phyloP scores from a whole-genome alignment of 2,797 vertebrate genomes.

The Pseudochirops corinnae region DNA sequence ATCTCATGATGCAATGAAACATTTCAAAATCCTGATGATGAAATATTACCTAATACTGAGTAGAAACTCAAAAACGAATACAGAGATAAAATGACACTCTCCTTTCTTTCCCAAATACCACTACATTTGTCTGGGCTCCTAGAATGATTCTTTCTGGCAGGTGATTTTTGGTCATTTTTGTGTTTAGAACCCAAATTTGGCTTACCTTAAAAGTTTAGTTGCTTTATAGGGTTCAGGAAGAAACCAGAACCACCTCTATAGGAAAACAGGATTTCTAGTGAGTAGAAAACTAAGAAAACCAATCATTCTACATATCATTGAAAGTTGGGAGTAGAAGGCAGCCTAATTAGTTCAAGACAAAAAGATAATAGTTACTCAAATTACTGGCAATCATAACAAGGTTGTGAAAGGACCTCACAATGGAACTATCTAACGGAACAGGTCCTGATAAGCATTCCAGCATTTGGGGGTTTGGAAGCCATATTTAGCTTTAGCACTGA shows the following conservation, averaged over 20 bases:
- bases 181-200: neutral
- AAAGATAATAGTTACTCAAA: neutral
- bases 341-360: neutral
- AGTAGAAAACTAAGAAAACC: no score
- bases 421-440: neutral
- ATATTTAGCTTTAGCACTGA: neutral
- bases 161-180: neutral
- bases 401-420: neutral
- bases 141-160: neutral
- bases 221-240: neutral
- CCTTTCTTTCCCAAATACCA: neutral
- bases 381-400: neutral
- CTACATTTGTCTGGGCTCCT: neutral
- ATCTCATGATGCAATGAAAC: constrained; percentile 33
- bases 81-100: constrained; percentile 21
- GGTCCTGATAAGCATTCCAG: neutral
- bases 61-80: constrained; percentile 44
- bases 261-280: neutral
- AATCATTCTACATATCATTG: fast-evolving
- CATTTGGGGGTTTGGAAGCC: neutral
- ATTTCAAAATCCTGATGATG: constrained; percentile 37
- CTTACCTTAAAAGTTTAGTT: neutral
- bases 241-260: neutral
- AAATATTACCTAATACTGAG: constrained; percentile 10
- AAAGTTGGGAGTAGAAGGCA: neutral